These are phyloP conservation scores for Euleptes europaea DNA, from an alignment of 2,113 vertebrate species.

Conservation along the genomic window DNA sequence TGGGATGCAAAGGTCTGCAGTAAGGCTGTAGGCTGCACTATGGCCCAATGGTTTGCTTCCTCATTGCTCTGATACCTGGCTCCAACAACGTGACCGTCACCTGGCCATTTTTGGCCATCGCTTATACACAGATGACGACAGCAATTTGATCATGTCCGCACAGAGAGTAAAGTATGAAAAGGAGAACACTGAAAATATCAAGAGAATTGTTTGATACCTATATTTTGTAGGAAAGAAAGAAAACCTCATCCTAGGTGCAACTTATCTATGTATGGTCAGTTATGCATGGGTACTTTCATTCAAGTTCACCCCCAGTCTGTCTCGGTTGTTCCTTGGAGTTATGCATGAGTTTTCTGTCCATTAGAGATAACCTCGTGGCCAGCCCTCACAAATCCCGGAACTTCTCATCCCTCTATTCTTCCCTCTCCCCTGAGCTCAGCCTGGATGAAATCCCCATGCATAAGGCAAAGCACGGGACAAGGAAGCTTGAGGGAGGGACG, in stretches of 20 bases:
- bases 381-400: too few species aligned
- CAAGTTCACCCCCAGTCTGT: too few species aligned
- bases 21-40: constrained; percentile 2
- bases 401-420: too few species aligned
- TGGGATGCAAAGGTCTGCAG: background rate
- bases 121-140: background rate
- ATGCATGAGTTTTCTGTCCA: too few species aligned
- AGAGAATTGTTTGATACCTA: background rate
- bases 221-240: background rate
- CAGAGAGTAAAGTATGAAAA: background rate
- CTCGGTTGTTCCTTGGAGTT: too few species aligned
- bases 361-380: too few species aligned
- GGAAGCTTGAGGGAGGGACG: too few species aligned
- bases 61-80: background rate
- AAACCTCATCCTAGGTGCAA: background rate
- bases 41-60: constrained; percentile 24
- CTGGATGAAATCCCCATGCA: too few species aligned
- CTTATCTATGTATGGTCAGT: background rate
- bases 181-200: background rate
- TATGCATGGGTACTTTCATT: too few species aligned
- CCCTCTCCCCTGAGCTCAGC: too few species aligned
- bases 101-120: background rate
- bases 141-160: background rate
- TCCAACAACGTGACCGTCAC: background rate
- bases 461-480: too few species aligned